Evolutionary conservation across 1,140 invertebrate genomes (phyloP).

Genomic region (Zaprionus africanus): DNA sequence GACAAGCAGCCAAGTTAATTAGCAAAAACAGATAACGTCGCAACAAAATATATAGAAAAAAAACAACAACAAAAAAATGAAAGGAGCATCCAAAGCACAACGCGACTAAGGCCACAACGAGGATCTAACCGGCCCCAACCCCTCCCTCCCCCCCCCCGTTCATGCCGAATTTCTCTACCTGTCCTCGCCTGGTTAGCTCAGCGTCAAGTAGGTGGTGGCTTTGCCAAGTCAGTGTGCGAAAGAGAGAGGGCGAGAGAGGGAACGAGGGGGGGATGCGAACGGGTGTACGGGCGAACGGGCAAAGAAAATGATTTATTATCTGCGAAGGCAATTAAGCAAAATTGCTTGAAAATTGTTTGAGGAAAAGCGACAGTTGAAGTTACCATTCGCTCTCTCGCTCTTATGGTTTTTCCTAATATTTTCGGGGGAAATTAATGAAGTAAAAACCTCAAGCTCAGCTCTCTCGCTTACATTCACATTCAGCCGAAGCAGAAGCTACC

Average conservation of each 20-base stretch:
- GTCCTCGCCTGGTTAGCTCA: constrained; percentile 16
- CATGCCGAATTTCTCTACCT: not conserved
- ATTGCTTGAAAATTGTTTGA: constrained; percentile 76
- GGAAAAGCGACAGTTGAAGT: constrained; percentile 32
- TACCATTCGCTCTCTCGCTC: constrained; percentile 11
- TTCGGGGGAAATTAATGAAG: constrained; percentile 18
- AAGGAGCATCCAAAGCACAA: constrained; percentile 64
- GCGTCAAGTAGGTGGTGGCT: constrained; percentile 2
- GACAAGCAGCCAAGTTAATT: constrained; percentile 77
- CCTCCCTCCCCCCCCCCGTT: not conserved
- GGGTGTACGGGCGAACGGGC: constrained; percentile 22
- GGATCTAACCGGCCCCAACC: constrained; percentile 6
- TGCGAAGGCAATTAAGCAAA: constrained; percentile 78
- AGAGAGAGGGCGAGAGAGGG: too few species aligned
- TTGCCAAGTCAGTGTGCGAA: not conserved
- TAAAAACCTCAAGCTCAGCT: not conserved
- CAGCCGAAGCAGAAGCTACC: not conserved
- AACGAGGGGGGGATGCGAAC: constrained; percentile 44
- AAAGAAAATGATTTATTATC: constrained; percentile 80
- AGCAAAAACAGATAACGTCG: constrained; percentile 79
- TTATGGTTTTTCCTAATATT: constrained; percentile 5
- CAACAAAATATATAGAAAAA: constrained; percentile 57
- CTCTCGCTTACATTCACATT: not conserved
- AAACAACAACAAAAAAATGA: constrained; percentile 56
- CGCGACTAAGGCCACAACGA: constrained; percentile 55